Conservation (phyloP, 2,888 invertebrate genomes). For the Nebria salina region DNA sequence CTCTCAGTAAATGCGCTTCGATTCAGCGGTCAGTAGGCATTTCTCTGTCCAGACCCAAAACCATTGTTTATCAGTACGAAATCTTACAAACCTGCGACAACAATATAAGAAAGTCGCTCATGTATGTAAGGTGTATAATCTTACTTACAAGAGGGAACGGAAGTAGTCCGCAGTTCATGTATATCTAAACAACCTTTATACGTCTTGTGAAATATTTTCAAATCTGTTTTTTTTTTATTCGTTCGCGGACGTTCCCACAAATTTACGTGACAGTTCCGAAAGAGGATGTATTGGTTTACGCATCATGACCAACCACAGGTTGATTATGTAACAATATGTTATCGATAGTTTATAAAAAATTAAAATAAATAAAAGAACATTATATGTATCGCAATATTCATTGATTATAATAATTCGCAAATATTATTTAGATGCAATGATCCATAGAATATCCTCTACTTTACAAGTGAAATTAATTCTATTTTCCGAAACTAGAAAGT, state of each 20-base stretch:
- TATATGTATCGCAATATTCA: too few relatives aligned
- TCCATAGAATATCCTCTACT: too few relatives aligned
- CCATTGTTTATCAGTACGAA: neutral
- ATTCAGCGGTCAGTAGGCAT: neutral
- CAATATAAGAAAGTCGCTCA: neutral
- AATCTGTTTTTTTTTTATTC: neutral
- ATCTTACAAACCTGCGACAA: neutral
- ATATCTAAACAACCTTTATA: neutral
- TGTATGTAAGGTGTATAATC: neutral
- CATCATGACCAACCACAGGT: neutral
- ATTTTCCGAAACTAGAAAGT: too few relatives aligned
- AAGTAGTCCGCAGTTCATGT: neutral
- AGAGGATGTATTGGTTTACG: slow-evolving; percentile 1
- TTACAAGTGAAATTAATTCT: too few relatives aligned
- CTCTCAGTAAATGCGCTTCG: neutral
- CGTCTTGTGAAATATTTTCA: neutral
- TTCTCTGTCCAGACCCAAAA: neutral
- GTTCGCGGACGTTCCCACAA: neutral
- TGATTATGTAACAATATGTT: neutral
- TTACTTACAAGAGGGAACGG: neutral
- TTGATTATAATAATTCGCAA: too few relatives aligned
- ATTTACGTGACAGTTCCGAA: neutral
- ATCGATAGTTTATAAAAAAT: neutral
- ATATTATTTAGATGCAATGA: too few relatives aligned
- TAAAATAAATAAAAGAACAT: neutral